Evolutionary conservation across 2,113 vertebrate genomes (phyloP), one percentile per base, ranked within the genome.

Genomic region (Tupaia chinensis): DNA sequence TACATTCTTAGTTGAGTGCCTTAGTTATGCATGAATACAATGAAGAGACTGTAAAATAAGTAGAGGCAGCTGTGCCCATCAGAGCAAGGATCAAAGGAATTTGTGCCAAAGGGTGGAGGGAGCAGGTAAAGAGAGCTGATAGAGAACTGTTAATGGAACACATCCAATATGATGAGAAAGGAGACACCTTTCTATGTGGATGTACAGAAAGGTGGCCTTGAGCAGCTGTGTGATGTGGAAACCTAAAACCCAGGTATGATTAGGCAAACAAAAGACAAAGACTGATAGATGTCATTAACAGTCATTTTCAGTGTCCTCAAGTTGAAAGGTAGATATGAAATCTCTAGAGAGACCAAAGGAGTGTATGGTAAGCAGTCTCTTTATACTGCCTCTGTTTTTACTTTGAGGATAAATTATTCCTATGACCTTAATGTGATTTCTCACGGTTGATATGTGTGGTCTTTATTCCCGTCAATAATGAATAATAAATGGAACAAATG

Each of bases 241-340:
- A 98, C 80, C 63, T 74, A 97, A 98, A 97, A 86, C 97, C 89
- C 74, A 90, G n/a, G 79, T 91, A 93, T 96, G 95, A 92, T 83
- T 97, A 93, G 92, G 72, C 63, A 94, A 77, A 94, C 91, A 95
- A 97, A 97, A 97, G 96, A 83, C 95, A 96, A 93, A 86, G 95
- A 95, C 93, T 97, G 97, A 97, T 95, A 96, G 93, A 96, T 98
- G 96, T 93, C 96, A 93, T 96, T 97, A 94, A 25, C 63, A 96
- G 96, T 85, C 93, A 97, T 96, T 97, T 94, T 89, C 90, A 95
- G 63, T 86, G 76, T 63, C 95, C 66, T 96, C 95, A 97, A 97
- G 44, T 91, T 88, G 81, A 92, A 94, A 86, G 89, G 10, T 73
- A 96, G 95, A 95, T 89, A 97, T 12, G 68, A 73, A 94, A n/a